These are phyloP conservation scores for Gymnodraco acuticeps DNA, from an alignment of 2,797 vertebrate species.

Conservation along the genomic window DNA sequence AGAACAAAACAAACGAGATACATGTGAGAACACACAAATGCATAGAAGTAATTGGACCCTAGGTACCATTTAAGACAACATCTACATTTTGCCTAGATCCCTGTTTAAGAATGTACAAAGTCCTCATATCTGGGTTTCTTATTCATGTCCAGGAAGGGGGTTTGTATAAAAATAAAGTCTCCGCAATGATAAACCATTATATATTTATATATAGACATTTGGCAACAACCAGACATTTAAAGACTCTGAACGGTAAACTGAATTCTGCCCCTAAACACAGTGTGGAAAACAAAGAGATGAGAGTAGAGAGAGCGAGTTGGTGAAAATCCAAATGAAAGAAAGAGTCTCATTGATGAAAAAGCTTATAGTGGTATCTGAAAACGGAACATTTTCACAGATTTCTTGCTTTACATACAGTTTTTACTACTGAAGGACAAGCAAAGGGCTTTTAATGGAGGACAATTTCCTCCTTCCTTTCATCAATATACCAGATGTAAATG, in stretches of 20 bases:
- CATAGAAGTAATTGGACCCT: slow-evolving; percentile 83
- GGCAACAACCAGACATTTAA: slow-evolving; percentile 87
- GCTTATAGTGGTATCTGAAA: slow-evolving; percentile 54
- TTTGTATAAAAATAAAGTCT: slow-evolving; percentile 89
- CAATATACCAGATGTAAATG: slow-evolving; percentile 30
- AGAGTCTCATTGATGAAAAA: slow-evolving; percentile 52
- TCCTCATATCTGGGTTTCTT: slow-evolving; percentile 68
- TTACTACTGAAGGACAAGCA: slow-evolving; percentile 40
- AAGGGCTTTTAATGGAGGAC: slow-evolving; percentile 63
- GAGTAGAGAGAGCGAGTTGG: slow-evolving; percentile 25
- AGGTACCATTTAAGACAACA: slow-evolving; percentile 79
- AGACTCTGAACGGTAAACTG: slow-evolving; percentile 68
- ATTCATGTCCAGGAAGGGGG: slow-evolving; percentile 69
- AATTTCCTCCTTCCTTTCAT: slow-evolving; percentile 22
- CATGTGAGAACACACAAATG: slow-evolving; percentile 85
- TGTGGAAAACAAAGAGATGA: slow-evolving; percentile 63
- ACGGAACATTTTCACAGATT: slow-evolving; percentile 27
- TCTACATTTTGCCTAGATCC: slow-evolving; percentile 80
- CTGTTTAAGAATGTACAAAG: slow-evolving; percentile 82
- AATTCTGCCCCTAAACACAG: slow-evolving; percentile 73
- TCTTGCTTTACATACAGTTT: slow-evolving; percentile 40
- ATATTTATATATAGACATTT: slow-evolving; percentile 84
- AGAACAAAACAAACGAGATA: slow-evolving; percentile 79
- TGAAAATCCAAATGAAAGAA: slow-evolving; percentile 32
- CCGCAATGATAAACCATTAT: slow-evolving; percentile 85